A percentile compares a stretch with the other conserved stretches of the same genome.
phyloP scores from a whole-genome alignment of 1,140 invertebrate genomes.

The Pseudomyrmex gracilis region DNA sequence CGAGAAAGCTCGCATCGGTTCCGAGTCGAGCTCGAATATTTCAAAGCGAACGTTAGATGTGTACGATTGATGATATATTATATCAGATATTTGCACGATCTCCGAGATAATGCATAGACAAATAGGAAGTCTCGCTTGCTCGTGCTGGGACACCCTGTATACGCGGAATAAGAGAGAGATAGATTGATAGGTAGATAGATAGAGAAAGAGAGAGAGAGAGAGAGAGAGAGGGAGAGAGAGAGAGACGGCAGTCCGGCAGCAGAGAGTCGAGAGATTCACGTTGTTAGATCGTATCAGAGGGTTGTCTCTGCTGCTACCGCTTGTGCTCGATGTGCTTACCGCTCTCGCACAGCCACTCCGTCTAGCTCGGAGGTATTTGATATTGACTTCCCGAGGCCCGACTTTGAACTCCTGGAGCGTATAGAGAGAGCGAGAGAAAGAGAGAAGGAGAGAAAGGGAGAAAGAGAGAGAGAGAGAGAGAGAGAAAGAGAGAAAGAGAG shows the following conservation, averaged over 20 bases:
- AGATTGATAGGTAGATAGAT: no score
- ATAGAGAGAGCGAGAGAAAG: constrained; percentile 49
- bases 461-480: constrained; percentile 26
- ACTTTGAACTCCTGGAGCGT: constrained; percentile 83
- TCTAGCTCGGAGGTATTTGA: constrained; percentile 85
- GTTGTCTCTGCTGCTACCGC: constrained; percentile 73
- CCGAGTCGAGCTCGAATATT: no score
- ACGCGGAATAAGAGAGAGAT: constrained; percentile 11
- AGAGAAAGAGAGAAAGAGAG: constrained; percentile 29
- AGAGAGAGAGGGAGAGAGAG: no score
- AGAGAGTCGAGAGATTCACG: constrained; percentile 65
- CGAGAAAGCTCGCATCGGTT: no score
- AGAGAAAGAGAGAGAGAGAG: constrained; percentile 7
- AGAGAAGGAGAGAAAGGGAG: constrained; percentile 44
- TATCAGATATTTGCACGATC: neutral
- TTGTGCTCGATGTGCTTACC: constrained; percentile 68
- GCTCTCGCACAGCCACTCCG: constrained; percentile 76
- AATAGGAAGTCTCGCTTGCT: neutral
- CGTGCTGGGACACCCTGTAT: constrained; percentile 25
- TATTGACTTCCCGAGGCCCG: constrained; percentile 84
- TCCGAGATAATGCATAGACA: neutral
- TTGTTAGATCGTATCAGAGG: constrained; percentile 73
- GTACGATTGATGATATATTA: neutral
- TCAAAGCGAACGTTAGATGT: neutral
- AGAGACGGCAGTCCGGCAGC: constrained; percentile 42